phyloP scores from a whole-genome alignment of 2,113 vertebrate genomes.

The Vombatus ursinus region DNA sequence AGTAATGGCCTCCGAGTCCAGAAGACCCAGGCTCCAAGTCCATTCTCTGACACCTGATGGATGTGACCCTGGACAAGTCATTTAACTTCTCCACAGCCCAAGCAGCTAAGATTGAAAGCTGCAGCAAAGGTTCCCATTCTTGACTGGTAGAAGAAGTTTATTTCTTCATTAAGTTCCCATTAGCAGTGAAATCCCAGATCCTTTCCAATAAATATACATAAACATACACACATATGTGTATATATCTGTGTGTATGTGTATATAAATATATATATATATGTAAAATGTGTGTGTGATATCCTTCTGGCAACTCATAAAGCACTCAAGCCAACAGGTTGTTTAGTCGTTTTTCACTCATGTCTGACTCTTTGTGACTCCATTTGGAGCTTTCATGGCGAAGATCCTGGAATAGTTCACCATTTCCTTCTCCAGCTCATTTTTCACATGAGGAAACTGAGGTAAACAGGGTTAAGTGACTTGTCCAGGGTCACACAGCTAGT shows the following conservation, averaged over 20 bases:
- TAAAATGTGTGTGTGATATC: background rate
- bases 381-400: background rate
- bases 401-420: background rate
- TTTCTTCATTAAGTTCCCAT: background rate
- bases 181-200: background rate
- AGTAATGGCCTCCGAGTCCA: too few relatives aligned
- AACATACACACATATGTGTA: too few relatives aligned
- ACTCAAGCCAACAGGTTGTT: background rate
- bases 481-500: too few relatives aligned
- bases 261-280: too few relatives aligned
- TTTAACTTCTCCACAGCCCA: too few relatives aligned
- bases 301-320: background rate
- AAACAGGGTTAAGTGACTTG: background rate
- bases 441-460: background rate
- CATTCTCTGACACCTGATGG: too few relatives aligned
- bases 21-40: too few relatives aligned
- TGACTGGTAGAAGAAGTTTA: too few relatives aligned
- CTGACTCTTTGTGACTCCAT: background rate
- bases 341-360: background rate
- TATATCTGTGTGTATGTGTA: background rate
- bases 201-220: background rate
- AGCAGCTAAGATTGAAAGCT: too few relatives aligned
- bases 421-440: background rate
- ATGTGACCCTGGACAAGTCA: too few relatives aligned
- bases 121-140: too few relatives aligned